Percentiles rank a stretch among this genome's conserved stretches.
Conservation (phyloP, 2,888 invertebrate species). For the Macrophya alboannulata region DNA sequence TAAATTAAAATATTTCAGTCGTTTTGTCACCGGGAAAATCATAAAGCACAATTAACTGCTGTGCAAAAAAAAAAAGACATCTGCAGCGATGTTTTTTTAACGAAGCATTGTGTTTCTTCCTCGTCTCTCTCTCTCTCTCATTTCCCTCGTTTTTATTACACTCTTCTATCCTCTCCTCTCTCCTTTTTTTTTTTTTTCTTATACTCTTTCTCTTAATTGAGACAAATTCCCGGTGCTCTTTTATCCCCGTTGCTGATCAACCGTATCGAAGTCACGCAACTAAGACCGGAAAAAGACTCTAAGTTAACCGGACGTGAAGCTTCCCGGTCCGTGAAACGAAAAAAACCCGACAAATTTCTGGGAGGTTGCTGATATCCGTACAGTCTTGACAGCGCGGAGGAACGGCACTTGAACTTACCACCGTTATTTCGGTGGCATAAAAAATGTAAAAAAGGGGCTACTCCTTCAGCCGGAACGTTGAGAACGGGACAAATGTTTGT, state of each 20-base stretch:
- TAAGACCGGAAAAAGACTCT: neutral
- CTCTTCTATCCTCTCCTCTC: neutral
- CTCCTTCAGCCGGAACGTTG: neutral
- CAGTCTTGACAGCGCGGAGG: neutral
- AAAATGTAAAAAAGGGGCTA: constrained; percentile 12
- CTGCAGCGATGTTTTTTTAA: neutral
- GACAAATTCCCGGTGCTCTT: neutral
- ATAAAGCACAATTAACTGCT: constrained; percentile 15
- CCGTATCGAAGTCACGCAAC: constrained; percentile 27
- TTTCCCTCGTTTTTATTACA: neutral
- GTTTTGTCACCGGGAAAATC: neutral
- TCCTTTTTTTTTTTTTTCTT: neutral
- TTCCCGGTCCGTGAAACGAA: neutral
- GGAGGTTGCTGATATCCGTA: neutral
- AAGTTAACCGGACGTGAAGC: neutral
- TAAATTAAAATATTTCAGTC: neutral
- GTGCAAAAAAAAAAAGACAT: neutral
- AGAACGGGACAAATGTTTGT: constrained; percentile 32
- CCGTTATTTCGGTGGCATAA: neutral
- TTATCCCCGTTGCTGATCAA: constrained; percentile 15
- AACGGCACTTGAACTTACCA: neutral
- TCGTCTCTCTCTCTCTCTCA: neutral
- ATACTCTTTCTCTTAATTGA: neutral
- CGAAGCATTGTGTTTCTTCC: neutral
- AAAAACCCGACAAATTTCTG: neutral